phyloP scores from a whole-genome alignment of 1,140 invertebrate species.

The Dryas iulia region DNA sequence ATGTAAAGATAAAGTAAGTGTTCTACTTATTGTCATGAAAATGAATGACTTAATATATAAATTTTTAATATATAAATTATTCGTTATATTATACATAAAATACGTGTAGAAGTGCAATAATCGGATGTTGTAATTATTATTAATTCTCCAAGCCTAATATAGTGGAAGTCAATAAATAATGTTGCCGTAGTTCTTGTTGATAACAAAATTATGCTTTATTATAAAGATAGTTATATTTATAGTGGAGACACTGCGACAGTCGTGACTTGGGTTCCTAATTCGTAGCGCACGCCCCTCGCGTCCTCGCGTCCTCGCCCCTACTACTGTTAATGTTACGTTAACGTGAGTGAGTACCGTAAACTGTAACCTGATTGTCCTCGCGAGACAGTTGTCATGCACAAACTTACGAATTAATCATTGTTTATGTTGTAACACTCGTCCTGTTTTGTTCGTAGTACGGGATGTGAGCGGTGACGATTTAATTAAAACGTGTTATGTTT shows the following conservation, averaged over 20 bases:
- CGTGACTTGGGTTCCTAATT: slow-evolving; percentile 66
- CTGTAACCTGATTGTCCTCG: neutral
- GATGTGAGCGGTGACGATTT: slow-evolving; percentile 3
- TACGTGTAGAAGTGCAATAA: neutral
- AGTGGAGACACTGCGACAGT: slow-evolving; percentile 58
- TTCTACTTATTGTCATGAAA: neutral
- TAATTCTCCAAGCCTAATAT: slow-evolving; percentile 64
- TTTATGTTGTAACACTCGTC: slow-evolving; percentile 47
- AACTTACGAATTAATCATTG: slow-evolving; percentile 67
- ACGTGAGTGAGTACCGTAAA: too few relatives aligned
- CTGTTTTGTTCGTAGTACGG: slow-evolving; percentile 50
- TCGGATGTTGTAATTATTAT: slow-evolving; percentile 41
- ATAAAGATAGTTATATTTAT: slow-evolving; percentile 74
- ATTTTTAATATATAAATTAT: neutral
- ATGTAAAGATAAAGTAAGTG: neutral
- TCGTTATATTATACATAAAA: neutral
- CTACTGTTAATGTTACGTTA: too few relatives aligned
- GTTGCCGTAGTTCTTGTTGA: slow-evolving; percentile 72
- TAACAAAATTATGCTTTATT: slow-evolving; percentile 76
- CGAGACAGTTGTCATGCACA: slow-evolving; percentile 70
- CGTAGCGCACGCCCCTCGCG: slow-evolving; percentile 39
- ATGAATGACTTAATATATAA: neutral
- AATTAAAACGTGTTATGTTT: slow-evolving; percentile 64
- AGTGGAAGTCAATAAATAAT: slow-evolving; percentile 65
- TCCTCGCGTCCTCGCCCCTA: neutral